Percentiles rank a stretch among this genome's conserved stretches.
Conservation (phyloP, 2,113 vertebrate genomes). For the Ptychochromis oligacanthus region DNA sequence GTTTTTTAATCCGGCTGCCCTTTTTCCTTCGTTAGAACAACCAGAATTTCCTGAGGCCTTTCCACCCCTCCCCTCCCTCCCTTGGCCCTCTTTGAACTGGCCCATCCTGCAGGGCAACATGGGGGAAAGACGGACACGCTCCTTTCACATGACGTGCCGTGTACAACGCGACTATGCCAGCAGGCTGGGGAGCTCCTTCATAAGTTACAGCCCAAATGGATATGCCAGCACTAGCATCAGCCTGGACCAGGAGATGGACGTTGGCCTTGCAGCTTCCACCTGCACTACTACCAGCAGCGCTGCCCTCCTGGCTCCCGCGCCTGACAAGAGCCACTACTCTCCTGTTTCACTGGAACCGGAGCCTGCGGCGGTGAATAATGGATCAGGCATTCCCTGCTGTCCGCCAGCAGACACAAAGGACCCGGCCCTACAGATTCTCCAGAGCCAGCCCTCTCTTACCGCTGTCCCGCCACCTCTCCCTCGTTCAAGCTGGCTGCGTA, state of each 20-base stretch:
- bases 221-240: slow-evolving; percentile 55
- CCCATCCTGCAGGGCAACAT: slow-evolving; percentile 40
- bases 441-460: slow-evolving; percentile 52
- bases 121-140: slow-evolving; percentile 68
- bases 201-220: slow-evolving; percentile 67
- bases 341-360: slow-evolving; percentile 82
- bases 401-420: slow-evolving; percentile 65
- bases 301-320: slow-evolving; percentile 13
- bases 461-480: slow-evolving; percentile 50
- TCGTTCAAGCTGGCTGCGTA: slow-evolving; percentile 59
- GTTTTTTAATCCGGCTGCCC: background rate
- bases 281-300: background rate
- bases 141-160: slow-evolving; percentile 69
- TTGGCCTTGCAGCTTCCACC: slow-evolving; percentile 26
- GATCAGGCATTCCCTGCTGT: slow-evolving; percentile 70
- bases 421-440: slow-evolving; percentile 63
- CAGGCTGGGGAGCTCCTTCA: slow-evolving; percentile 56
- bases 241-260: slow-evolving; percentile 66
- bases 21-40: background rate
- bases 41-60: slow-evolving; percentile 17
- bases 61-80: background rate
- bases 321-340: slow-evolving; percentile 73
- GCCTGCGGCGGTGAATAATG: slow-evolving; percentile 75
- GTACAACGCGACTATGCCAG: slow-evolving; percentile 63
- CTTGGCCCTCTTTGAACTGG: background rate